Conservation (phyloP, 1,140 invertebrate genomes). For the Saccostrea cuccullata region DNA sequence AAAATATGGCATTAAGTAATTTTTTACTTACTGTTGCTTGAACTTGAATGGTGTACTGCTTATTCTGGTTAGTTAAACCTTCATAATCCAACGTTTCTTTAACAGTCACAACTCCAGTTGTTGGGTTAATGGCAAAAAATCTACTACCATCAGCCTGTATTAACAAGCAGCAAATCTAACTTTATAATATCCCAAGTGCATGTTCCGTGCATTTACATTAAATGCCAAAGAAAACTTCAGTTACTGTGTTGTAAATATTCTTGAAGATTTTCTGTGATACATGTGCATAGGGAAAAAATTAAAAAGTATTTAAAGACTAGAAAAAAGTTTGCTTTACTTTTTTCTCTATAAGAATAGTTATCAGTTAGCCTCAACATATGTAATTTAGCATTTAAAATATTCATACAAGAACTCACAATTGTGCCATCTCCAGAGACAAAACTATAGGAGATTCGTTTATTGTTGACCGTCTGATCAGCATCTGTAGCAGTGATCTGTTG, state of each 20-base stretch:
- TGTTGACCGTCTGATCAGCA: not conserved
- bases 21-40: slow-evolving; percentile 10
- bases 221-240: too few species aligned
- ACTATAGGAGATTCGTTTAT: not conserved
- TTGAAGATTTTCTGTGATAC: too few species aligned
- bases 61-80: slow-evolving; percentile 26
- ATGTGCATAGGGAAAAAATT: too few species aligned
- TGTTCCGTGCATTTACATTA: not conserved
- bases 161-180: not conserved
- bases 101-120: slow-evolving; percentile 11
- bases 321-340: too few species aligned
- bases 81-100: slow-evolving; percentile 23
- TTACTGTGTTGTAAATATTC: too few species aligned
- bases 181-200: not conserved
- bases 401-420: slow-evolving; percentile 13
- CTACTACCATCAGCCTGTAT: slow-evolving; percentile 11
- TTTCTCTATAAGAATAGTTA: too few species aligned
- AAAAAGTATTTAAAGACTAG: too few species aligned
- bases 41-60: slow-evolving; percentile 14
- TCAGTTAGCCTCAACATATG: too few species aligned
- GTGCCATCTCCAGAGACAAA: slow-evolving; percentile 37
- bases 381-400: not conserved
- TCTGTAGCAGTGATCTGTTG: slow-evolving; percentile 40
- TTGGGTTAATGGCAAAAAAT: slow-evolving; percentile 35
- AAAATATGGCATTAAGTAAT: too few species aligned